A percentile compares a stretch with the other conserved stretches of the same genome.
Evolutionary conservation across 2,888 invertebrate species (phyloP).

Genomic region (Ischnura elegans): DNA sequence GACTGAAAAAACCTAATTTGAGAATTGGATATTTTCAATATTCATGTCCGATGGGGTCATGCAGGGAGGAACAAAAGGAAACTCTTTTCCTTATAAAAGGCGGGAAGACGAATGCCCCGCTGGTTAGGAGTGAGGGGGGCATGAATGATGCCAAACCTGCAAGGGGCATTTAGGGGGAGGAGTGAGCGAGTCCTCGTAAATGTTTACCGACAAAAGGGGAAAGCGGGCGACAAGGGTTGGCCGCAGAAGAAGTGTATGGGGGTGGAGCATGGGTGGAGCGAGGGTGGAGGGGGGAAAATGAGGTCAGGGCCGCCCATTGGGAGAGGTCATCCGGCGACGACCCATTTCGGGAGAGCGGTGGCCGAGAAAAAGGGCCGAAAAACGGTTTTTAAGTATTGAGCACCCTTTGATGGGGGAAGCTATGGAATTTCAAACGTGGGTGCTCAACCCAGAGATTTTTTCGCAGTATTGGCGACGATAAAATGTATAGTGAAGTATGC

Average conservation of each 20-base stretch:
- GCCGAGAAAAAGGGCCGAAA: not conserved
- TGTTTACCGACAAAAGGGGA: too few relatives aligned
- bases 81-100: not conserved
- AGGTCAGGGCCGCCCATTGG: not conserved
- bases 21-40: not conserved
- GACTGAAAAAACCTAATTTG: too few relatives aligned
- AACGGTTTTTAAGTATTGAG: not conserved
- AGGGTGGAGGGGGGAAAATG: not conserved
- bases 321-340: not conserved
- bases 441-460: too few relatives aligned
- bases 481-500: too few relatives aligned
- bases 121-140: not conserved
- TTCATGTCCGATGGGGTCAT: not conserved
- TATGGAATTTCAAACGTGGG: not conserved
- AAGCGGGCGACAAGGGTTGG: not conserved
- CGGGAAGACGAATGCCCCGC: not conserved
- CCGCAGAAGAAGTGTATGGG: not conserved
- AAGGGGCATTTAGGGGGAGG: not conserved
- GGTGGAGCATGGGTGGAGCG: not conserved
- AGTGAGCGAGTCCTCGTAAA: too few relatives aligned
- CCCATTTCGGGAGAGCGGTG: not conserved
- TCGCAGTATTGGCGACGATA: too few relatives aligned
- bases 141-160: not conserved
- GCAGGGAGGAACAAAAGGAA: not conserved
- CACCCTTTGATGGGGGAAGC: not conserved